Evolutionary conservation across 2,888 invertebrate species (phyloP), one percentile per base, ranked within the genome.

Genomic region (Xestia rhomboidea): DNA sequence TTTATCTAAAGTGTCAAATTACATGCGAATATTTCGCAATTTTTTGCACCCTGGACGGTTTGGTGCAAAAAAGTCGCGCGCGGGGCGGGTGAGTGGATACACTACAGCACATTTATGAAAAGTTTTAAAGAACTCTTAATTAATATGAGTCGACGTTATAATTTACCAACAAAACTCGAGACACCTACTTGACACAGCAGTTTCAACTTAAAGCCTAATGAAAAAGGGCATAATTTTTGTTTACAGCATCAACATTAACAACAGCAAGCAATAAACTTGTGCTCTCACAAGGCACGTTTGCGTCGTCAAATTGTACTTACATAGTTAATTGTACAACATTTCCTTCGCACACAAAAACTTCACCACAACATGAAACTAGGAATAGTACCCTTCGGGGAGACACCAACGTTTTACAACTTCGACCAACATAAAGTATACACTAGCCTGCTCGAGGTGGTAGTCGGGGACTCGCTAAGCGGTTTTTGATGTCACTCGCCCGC

Each of bases 381-480:
- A 86, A 89, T 88, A 89, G 82, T 85, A 85, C 86, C 86, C 90
- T 88, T 87, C 79, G 71, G 89, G 90, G 90, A 90, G 79, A 86
- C 87, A 83, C 87, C 90, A 89, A 88, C 88, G 88, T 91, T 93
- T 92, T 93, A 93, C 92, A 93, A 88, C 90, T 88, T 77, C 77
- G 86, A 83, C 83, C 84, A 88, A 89, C 90, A 91, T 93, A 93
- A 94, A 93, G 90, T 91, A 89, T 89, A 88, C 87, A 85, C 88
- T 83, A 86, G 86, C 79, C 85, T 82, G 91, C 90, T 90, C 90
- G 86, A 90, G 91, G 91, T 90, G 88, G 91, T 90, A 91, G 91
- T 93, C 90, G 86, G 92, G 91, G 92, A 90, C 87, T 80, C 91
- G 88, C 93, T 94, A 94, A 94, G 93, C 94, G 94, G 93, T 94